Conservation (phyloP, 2,797 vertebrate genomes). For the Manis crassicaudata region DNA sequence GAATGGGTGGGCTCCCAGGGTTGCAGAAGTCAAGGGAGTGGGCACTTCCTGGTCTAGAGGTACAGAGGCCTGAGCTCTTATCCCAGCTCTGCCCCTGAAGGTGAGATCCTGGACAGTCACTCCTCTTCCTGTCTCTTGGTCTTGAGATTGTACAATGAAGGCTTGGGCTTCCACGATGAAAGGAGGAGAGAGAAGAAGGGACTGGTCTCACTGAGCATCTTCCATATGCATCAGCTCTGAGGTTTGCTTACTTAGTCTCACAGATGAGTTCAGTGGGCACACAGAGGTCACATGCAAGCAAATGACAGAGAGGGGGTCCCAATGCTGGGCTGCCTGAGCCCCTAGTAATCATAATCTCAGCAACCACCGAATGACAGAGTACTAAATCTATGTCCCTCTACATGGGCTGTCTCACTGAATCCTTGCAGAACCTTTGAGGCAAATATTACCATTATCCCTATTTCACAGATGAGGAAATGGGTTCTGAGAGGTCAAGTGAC, state of each 20-base stretch:
- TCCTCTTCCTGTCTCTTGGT: neutral
- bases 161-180: neutral
- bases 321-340: neutral
- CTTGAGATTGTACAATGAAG: neutral
- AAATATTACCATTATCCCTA: neutral
- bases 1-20: neutral
- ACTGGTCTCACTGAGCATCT: neutral
- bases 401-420: neutral
- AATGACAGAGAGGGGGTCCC: neutral
- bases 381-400: rapidly evolving
- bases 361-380: neutral
- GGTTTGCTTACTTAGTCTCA: neutral
- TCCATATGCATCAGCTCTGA: neutral
- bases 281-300: neutral
- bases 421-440: neutral
- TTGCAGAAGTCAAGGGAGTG: neutral
- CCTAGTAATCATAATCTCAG: neutral
- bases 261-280: neutral
- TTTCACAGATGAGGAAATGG: neutral
- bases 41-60: neutral
- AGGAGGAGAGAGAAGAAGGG: neutral
- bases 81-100: neutral
- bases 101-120: neutral
- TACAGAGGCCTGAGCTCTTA: neutral
- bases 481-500: neutral